Evolutionary conservation across 2,113 vertebrate genomes (phyloP).

Genomic region (Poeciliopsis retropinna): DNA sequence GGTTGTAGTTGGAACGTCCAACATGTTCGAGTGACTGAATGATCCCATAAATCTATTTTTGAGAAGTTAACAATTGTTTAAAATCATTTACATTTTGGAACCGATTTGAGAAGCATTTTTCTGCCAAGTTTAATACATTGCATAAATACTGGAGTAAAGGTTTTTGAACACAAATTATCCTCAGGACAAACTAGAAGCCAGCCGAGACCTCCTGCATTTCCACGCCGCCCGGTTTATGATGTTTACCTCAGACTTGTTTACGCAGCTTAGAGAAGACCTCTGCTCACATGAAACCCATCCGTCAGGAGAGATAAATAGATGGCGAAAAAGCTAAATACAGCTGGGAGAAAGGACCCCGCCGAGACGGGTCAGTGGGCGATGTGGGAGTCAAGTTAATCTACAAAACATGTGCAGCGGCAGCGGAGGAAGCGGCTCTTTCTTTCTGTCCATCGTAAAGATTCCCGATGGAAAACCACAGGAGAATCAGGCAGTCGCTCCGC

Average conservation of each 20-base stretch:
- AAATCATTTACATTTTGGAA: background rate
- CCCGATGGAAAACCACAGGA: background rate
- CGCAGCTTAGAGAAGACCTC: conserved; percentile 34
- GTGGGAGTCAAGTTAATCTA: conserved; percentile 46
- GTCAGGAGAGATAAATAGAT: conserved; percentile 33
- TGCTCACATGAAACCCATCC: conserved; percentile 52
- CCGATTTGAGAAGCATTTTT: background rate
- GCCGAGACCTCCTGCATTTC: conserved; percentile 8
- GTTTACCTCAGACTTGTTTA: conserved; percentile 53
- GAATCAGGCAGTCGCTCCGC: background rate
- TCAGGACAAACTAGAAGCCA: conserved; percentile 37
- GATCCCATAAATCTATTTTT: too few relatives aligned
- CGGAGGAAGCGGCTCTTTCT: background rate
- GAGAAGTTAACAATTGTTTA: too few relatives aligned
- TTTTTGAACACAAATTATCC: conserved; percentile 22
- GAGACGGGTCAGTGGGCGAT: conserved; percentile 42
- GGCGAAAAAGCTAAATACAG: conserved; percentile 62
- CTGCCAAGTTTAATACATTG: background rate
- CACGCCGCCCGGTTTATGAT: conserved; percentile 27
- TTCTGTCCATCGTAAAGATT: background rate
- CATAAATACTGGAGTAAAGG: conserved; percentile 19
- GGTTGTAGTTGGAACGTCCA: too few relatives aligned
- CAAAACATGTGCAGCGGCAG: conserved; percentile 14
- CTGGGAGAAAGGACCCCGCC: conserved; percentile 38
- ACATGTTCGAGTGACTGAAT: too few relatives aligned